Conservation (phyloP, 2,113 vertebrate genomes). For the Myotis brandtii region DNA sequence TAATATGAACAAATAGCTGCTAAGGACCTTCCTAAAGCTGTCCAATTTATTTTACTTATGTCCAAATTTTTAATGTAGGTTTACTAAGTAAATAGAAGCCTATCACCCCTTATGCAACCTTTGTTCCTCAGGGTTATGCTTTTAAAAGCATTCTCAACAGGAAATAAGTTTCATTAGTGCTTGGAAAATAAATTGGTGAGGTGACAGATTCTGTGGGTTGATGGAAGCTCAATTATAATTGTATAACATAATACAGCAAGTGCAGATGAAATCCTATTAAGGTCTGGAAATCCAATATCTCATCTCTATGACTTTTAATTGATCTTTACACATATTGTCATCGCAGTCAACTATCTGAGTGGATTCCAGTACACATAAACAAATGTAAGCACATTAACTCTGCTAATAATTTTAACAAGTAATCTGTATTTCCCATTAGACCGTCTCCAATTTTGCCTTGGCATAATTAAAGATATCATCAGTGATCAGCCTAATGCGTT, state of each 20-base stretch:
- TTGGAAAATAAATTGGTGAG: slow-evolving; percentile 88
- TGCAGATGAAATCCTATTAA: slow-evolving; percentile 91
- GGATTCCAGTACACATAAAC: slow-evolving; percentile 88
- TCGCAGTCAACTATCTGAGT: slow-evolving; percentile 88
- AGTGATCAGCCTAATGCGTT: slow-evolving; percentile 85
- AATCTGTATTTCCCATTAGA: slow-evolving; percentile 91
- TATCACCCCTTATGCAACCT: slow-evolving; percentile 33
- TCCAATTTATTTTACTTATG: slow-evolving; percentile 68
- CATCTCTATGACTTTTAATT: slow-evolving; percentile 92
- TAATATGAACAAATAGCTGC: slow-evolving; percentile 57
- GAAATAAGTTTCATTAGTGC: slow-evolving; percentile 87
- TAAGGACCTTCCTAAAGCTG: slow-evolving; percentile 55
- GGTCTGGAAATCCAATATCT: slow-evolving; percentile 90
- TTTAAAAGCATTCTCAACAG: slow-evolving; percentile 84
- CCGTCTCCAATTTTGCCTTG: slow-evolving; percentile 85
- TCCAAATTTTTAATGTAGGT: slow-evolving; percentile 43
- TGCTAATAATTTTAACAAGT: slow-evolving; percentile 91
- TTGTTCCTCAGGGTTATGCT: slow-evolving; percentile 65
- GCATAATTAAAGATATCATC: slow-evolving; percentile 89
- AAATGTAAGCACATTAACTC: slow-evolving; percentile 91
- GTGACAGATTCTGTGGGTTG: slow-evolving; percentile 87
- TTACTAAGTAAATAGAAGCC: slow-evolving; percentile 73
- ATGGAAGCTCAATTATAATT: slow-evolving; percentile 90
- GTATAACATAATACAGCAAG: slow-evolving; percentile 89
- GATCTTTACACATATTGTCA: slow-evolving; percentile 91